Conservation (phyloP, 2,888 invertebrate species). For the Norana najaformis region DNA sequence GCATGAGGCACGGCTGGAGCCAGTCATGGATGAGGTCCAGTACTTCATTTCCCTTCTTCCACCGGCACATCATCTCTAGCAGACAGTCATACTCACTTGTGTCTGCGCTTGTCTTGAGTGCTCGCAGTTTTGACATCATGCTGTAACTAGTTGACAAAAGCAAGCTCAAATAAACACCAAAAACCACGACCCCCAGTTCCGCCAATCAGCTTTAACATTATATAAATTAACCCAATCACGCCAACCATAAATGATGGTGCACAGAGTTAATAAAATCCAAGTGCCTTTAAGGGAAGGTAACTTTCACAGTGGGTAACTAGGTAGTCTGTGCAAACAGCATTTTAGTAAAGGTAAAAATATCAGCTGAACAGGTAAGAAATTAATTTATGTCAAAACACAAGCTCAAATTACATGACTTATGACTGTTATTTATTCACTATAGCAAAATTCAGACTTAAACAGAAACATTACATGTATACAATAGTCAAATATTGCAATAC, state of each 20-base stretch:
- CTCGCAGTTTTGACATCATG: constrained; percentile 20
- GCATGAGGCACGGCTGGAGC: constrained; percentile 40
- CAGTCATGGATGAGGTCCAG: constrained; percentile 51
- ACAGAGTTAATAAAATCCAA: too few relatives aligned
- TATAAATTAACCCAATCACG: too few relatives aligned
- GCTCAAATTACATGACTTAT: neutral
- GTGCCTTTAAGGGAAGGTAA: too few relatives aligned
- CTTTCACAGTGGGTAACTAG: too few relatives aligned
- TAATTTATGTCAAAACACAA: neutral
- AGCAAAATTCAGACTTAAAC: neutral
- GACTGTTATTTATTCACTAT: neutral
- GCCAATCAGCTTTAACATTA: too few relatives aligned
- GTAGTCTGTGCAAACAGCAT: too few relatives aligned
- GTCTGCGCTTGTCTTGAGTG: neutral
- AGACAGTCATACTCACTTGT: constrained; percentile 45
- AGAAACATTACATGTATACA: neutral
- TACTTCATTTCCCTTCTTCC: constrained; percentile 48
- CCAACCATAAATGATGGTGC: too few relatives aligned
- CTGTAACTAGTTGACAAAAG: neutral
- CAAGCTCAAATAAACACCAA: too few relatives aligned
- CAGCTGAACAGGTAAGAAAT: neutral
- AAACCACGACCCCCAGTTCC: too few relatives aligned
- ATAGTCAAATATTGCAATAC: neutral
- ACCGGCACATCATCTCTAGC: constrained; percentile 51
- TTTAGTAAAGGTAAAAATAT: too few relatives aligned